A percentile compares a stretch with the other conserved stretches of the same genome.
phyloP scores from a whole-genome alignment of 92 coral and sea anemone genomes.

The Epizoanthus fatuus region DNA sequence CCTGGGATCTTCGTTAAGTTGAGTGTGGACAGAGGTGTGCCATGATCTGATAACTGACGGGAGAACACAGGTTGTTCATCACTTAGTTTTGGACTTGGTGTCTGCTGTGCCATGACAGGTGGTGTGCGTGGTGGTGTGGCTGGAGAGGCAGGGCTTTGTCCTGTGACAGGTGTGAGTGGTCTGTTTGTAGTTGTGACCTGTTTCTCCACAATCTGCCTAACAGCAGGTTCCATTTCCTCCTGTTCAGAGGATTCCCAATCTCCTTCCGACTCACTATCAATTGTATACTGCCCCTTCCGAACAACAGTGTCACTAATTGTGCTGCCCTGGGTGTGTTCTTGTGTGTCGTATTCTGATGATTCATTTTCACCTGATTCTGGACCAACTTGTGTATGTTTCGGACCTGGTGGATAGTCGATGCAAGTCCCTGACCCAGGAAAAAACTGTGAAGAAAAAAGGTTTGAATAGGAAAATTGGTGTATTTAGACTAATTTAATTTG shows the following conservation, averaged over 20 bases:
- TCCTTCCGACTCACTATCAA: conserved; percentile 37
- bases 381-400: not conserved
- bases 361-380: conserved; percentile 20
- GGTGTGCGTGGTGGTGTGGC: conserved; percentile 26
- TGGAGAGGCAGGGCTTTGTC: conserved; percentile 31
- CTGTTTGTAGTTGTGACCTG: not conserved
- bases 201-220: not conserved
- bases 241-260: conserved; percentile 25
- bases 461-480: not conserved
- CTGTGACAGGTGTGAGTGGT: conserved; percentile 1
- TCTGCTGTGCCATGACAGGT: conserved; percentile 7
- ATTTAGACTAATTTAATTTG: too few relatives aligned
- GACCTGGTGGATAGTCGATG: conserved; percentile 21
- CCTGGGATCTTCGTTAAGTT: conserved; percentile 24
- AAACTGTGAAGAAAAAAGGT: conserved; percentile 7
- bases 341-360: conserved; percentile 9
- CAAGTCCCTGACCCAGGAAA: conserved; percentile 26
- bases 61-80: conserved; percentile 28
- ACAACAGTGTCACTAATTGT: conserved; percentile 28
- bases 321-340: conserved; percentile 24
- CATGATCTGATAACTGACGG: conserved; percentile 39
- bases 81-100: conserved; percentile 12
- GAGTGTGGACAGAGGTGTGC: conserved; percentile 29
- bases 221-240: conserved; percentile 17
- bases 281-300: conserved; percentile 8